Percentiles rank a stretch among this genome's conserved stretches.
phyloP scores from a whole-genome alignment of 2,888 invertebrate genomes.

The Steinernema scapterisci region DNA sequence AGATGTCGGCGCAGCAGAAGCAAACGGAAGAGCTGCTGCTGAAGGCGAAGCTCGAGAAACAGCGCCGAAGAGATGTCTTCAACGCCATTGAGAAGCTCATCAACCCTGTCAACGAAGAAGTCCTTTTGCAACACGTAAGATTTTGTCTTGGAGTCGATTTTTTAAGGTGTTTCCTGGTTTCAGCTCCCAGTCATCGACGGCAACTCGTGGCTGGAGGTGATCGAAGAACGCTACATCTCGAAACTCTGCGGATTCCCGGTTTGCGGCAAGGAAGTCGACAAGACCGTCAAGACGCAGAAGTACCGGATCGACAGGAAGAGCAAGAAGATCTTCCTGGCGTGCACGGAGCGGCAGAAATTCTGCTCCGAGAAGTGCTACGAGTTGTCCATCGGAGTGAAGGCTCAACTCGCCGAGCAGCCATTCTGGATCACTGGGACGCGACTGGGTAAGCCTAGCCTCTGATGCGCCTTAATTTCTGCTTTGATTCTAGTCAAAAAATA shows the following conservation, averaged over 20 bases:
- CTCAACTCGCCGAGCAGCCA: conserved; percentile 46
- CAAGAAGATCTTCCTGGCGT: conserved; percentile 49
- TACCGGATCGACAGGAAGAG: conserved; percentile 51
- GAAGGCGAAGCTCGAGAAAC: conserved; percentile 24
- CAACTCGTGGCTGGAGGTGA: conserved; percentile 41
- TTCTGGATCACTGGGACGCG: conserved; percentile 47
- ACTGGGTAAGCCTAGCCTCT: neutral
- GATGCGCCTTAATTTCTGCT: neutral
- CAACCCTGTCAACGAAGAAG: conserved; percentile 42
- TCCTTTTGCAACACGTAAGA: conserved; percentile 37
- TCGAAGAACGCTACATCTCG: conserved; percentile 46
- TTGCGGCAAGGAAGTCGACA: conserved; percentile 37
- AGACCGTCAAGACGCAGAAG: conserved; percentile 37
- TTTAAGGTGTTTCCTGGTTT: conserved; percentile 2
- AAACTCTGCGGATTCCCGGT: conserved; percentile 43
- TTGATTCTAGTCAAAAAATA: neutral
- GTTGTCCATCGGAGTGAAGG: conserved; percentile 39
- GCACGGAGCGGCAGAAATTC: conserved; percentile 45
- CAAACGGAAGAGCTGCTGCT: neutral
- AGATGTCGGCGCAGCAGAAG: neutral
- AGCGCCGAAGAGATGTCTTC: conserved; percentile 40
- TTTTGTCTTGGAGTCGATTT: neutral
- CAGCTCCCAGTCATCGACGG: conserved; percentile 42
- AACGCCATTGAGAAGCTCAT: conserved; percentile 39
- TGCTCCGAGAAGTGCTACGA: conserved; percentile 47